These are phyloP conservation scores for Tromatobia lineatoria DNA, from an alignment of 2,888 invertebrate species.

Conservation along the genomic window DNA sequence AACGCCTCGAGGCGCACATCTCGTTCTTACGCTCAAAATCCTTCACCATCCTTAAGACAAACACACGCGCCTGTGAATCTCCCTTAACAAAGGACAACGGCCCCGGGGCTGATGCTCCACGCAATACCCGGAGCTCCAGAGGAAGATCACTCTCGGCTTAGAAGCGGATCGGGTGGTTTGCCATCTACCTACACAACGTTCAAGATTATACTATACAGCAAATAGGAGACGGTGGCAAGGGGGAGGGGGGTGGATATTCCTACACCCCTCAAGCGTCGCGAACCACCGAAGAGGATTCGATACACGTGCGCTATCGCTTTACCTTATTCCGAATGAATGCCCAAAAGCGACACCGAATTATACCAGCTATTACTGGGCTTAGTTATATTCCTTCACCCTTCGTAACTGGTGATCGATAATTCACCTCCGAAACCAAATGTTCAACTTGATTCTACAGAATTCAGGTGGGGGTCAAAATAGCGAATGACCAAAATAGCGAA, in stretches of 20 bases:
- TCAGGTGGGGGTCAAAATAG: too few relatives aligned
- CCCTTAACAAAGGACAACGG: constrained; percentile 12
- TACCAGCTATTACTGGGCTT: neutral
- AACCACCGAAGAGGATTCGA: neutral
- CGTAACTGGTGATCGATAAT: neutral
- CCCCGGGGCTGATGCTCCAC: neutral
- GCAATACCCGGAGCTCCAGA: neutral
- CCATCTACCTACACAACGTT: neutral
- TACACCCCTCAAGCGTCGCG: neutral
- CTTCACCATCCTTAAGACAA: neutral
- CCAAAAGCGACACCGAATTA: constrained; percentile 9
- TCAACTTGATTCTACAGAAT: too few relatives aligned
- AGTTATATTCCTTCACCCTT: neutral
- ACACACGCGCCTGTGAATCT: neutral
- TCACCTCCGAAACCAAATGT: neutral
- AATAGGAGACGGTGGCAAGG: too few relatives aligned
- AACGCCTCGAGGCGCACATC: neutral
- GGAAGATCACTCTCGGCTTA: neutral
- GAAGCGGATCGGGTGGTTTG: neutral
- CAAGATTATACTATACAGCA: neutral
- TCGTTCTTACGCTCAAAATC: neutral
- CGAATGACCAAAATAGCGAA: too few relatives aligned
- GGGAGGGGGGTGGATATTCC: neutral
- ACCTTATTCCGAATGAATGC: constrained; percentile 18
- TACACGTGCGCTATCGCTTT: neutral